Percentiles rank a stretch among this genome's conserved stretches.
These are phyloP conservation scores for Limnodromus scolopaceus DNA, from an alignment of 2,797 vertebrate species.

Conservation along the genomic window DNA sequence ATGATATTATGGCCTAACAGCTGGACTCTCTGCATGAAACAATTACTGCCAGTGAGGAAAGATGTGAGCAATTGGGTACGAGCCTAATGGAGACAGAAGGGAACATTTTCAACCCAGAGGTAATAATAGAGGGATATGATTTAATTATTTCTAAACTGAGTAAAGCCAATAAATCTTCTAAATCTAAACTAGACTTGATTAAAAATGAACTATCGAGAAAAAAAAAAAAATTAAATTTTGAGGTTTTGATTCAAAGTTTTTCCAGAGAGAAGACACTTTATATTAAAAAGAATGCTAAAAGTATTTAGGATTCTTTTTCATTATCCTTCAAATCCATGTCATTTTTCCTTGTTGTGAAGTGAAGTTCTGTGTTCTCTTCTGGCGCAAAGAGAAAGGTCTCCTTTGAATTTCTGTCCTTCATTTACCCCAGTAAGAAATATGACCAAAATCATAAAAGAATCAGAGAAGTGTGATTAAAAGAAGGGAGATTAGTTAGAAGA, in stretches of 20 bases:
- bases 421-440: background rate
- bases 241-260: background rate
- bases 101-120: constrained; percentile 13
- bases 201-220: background rate
- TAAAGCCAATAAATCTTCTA: constrained; percentile 36
- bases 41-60: constrained; percentile 57
- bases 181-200: constrained; percentile 45
- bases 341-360: background rate
- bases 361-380: background rate
- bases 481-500: background rate
- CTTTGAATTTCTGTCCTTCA: background rate
- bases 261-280: background rate
- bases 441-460: background rate
- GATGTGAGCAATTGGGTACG: constrained; percentile 48
- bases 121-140: constrained; percentile 27
- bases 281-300: background rate
- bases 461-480: background rate
- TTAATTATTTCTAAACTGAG: constrained; percentile 51
- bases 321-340: background rate
- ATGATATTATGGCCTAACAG: constrained; percentile 38
- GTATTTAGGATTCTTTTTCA: background rate
- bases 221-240: background rate
- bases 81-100: constrained; percentile 59
- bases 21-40: constrained; percentile 52
- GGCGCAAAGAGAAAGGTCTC: background rate